Evolutionary conservation across 2,113 vertebrate genomes (phyloP), one percentile per base, ranked within the genome.

Genomic region (Platysteira castanea): DNA sequence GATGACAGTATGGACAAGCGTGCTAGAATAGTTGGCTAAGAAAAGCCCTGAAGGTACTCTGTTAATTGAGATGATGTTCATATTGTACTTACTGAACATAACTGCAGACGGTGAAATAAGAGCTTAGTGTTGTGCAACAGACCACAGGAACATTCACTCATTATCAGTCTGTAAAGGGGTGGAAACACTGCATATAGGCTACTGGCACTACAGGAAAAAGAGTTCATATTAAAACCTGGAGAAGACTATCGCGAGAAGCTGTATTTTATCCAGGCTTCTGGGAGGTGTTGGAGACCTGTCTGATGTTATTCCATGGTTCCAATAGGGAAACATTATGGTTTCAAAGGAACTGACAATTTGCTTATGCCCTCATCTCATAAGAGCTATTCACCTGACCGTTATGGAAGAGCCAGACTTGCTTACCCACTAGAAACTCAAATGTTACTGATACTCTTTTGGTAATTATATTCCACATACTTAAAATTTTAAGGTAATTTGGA

Each of bases 31-130:
- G 97, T 97, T 96, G 96, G 97, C 90, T 57, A 93, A 93, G 95
- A 94, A 97, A 97, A 97, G 95, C 97, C 98, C 98, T 97, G 84
- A 97, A 98, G 98, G 98, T 97, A 96, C 70, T 82, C 93, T 93
- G 97, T 98, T 98, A 98, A 98, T 98, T 98, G 98, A 98, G 98
- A 98, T 96, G 97, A 96, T 97, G 97, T 97, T 97, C 97, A 67
- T 95, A 97, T 96, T 93, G 76, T 92, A 97, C 97, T 97, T 95
- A 96, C 96, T 93, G 97, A 97, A 97, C 80, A 53, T 96, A 94
- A 97, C 95, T 95, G 96, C 90, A 85, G 97, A 96, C 93, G 89
- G 91, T 85, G 96, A 97, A 97, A 96, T 75, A 78, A 93, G 93
- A 88, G 89, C 87, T 87, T 80, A 93, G 89, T 87, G 95, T 80